Evolutionary conservation across 1,140 invertebrate genomes (phyloP).

Genomic region (Probaryconus sp.): DNA sequence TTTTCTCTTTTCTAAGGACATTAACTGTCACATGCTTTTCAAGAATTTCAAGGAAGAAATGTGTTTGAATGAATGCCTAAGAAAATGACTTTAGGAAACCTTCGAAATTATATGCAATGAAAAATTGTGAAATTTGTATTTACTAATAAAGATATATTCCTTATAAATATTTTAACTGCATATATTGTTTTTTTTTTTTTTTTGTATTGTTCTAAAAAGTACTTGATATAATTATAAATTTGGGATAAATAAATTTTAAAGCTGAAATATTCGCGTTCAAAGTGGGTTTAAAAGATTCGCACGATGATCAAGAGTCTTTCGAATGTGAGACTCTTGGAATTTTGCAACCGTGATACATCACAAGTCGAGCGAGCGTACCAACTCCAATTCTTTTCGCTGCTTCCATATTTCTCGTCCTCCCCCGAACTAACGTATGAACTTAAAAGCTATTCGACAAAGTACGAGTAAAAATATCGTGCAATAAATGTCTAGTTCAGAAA

Average conservation of each 20-base stretch:
- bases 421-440: slow-evolving; percentile 18
- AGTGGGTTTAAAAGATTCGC: neutral
- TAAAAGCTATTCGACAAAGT: slow-evolving; percentile 19
- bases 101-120: too few relatives aligned
- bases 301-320: slow-evolving; percentile 5
- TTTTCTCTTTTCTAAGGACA: too few relatives aligned
- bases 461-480: slow-evolving; percentile 42
- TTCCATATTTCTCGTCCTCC: slow-evolving; percentile 38
- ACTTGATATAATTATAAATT: too few relatives aligned
- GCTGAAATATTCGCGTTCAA: neutral
- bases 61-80: too few relatives aligned
- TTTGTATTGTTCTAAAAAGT: too few relatives aligned
- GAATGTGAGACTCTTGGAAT: slow-evolving; percentile 14
- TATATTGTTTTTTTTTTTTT: too few relatives aligned
- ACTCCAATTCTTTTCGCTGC: slow-evolving; percentile 14
- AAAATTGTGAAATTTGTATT: neutral
- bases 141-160: too few relatives aligned
- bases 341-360: slow-evolving; percentile 38
- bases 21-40: too few relatives aligned
- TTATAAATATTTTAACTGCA: too few relatives aligned
- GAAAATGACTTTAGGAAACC: too few relatives aligned
- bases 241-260: too few relatives aligned
- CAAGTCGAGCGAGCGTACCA: slow-evolving; percentile 20
- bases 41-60: too few relatives aligned
- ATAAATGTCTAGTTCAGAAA: slow-evolving; percentile 37